phyloP scores from a whole-genome alignment of 2,888 invertebrate species.

The Pinctada fucata region DNA sequence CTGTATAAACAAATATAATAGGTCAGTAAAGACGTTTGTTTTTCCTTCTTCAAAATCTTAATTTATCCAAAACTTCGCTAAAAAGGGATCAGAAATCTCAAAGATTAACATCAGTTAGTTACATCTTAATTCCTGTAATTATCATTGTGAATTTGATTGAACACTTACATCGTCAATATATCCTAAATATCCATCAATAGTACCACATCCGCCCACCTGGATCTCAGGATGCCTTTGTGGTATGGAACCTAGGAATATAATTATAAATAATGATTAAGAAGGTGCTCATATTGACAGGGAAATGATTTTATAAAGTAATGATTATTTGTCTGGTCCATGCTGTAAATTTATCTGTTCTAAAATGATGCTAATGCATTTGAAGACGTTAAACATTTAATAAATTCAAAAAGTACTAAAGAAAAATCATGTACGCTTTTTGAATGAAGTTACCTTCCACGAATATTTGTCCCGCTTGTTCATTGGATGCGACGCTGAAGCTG shows the following conservation, averaged over 20 bases:
- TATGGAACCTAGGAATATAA: conserved; percentile 23
- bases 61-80: neutral
- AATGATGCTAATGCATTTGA: no score
- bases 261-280: neutral
- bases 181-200: conserved; percentile 29
- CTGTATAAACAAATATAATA: conserved; percentile 19
- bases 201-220: conserved; percentile 30
- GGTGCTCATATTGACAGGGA: no score
- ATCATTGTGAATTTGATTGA: neutral
- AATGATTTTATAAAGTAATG: no score
- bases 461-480: conserved; percentile 18
- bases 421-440: no score
- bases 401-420: no score
- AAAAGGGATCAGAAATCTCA: neutral
- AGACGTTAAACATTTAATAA: no score
- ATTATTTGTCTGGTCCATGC: no score
- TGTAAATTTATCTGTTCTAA: no score
- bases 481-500: conserved; percentile 20
- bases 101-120: neutral
- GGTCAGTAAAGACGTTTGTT: neutral
- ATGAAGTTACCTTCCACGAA: conserved; percentile 23
- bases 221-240: conserved; percentile 28
- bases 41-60: neutral
- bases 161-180: conserved; percentile 36
- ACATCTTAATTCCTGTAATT: neutral